Base-by-base conservation (phyloP, 2,113 vertebrate genomes). In the Zapornia atra region DNA sequence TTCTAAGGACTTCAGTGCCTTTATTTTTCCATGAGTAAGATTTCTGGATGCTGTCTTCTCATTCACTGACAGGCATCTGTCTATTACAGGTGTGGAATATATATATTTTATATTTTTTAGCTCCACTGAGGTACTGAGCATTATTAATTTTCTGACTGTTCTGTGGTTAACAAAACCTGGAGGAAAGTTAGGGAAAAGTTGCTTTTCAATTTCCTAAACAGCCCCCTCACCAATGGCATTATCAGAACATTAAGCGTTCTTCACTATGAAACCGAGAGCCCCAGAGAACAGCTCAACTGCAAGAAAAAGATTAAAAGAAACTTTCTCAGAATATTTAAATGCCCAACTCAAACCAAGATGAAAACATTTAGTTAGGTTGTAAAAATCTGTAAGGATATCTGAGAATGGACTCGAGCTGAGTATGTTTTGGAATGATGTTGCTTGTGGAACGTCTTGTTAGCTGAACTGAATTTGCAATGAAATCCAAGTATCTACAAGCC, bases 391-490 rank as follows among this genome's bases (percentile, higher is more conserved):
- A 68, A 42, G 31, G n/a, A 25, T 87, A 15, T 82, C 86, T 89
- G 80, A 86, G 73, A 89, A 79, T 0, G 31, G n/a, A 40, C 92
- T 91, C 60, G 69, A 86, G 44, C n/a, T 48, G 14, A 86, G 24
- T 71, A 9, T 64, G n/a, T 84, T 94, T 96, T 93, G 69, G 86
- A 86, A 83, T 82, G 57, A 86, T 86, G 54, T 92, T 10, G 2
- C 89, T 82, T 82, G 54, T 85, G 66, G 78, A 96, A 69, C 48
- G 33, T 92, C 72, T 95, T 96, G 71, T 94, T 69, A 90, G 72
- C 80, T 63, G 65, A 96, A 89, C 53, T 82, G 93, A 82, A 91
- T 82, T 96, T 79, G 42, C 75, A 82, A 1, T 80, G 85, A 82
- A 92, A 85, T 85, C 84, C 83, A 73, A 85, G 48, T 91, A 94